A percentile compares a stretch with the other conserved stretches of the same genome.
These are phyloP conservation scores for Marmota flaviventris DNA, from an alignment of 2,113 vertebrate genomes.

Conservation along the genomic window DNA sequence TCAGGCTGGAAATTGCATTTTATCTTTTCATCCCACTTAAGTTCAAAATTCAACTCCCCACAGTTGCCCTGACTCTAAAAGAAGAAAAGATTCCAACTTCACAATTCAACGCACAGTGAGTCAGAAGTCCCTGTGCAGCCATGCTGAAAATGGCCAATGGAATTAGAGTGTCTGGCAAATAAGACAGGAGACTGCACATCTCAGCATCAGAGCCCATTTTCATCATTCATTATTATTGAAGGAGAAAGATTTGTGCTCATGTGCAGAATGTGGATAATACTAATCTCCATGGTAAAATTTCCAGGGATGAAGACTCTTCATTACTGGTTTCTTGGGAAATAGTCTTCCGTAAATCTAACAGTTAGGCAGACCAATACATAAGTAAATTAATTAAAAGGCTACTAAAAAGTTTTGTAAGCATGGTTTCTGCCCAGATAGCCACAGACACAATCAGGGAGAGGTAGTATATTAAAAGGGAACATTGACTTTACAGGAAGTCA, in stretches of 20 bases:
- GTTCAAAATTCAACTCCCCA: constrained; percentile 59
- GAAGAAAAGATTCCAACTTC: background rate
- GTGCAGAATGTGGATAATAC: background rate
- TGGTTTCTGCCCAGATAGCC: background rate
- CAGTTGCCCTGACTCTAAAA: constrained; percentile 5
- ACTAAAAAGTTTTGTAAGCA: background rate
- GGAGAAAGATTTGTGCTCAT: background rate
- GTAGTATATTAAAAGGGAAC: background rate
- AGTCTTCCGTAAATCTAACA: background rate
- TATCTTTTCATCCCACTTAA: constrained; percentile 57
- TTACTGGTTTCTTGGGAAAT: background rate
- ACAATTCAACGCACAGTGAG: background rate
- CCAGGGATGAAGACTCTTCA: background rate
- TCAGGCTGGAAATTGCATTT: constrained; percentile 67
- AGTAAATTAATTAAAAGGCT: background rate
- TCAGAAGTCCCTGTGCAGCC: constrained; percentile 17
- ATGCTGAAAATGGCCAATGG: constrained; percentile 42
- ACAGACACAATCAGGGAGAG: background rate
- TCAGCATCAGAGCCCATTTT: background rate
- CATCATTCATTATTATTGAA: background rate
- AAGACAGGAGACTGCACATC: background rate
- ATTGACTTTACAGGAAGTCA: background rate
- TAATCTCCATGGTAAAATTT: background rate
- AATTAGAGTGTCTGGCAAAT: background rate
- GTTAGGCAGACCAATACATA: background rate